Base-by-base conservation (phyloP, 1,140 invertebrate genomes). In the Drosophila bifasciata region DNA sequence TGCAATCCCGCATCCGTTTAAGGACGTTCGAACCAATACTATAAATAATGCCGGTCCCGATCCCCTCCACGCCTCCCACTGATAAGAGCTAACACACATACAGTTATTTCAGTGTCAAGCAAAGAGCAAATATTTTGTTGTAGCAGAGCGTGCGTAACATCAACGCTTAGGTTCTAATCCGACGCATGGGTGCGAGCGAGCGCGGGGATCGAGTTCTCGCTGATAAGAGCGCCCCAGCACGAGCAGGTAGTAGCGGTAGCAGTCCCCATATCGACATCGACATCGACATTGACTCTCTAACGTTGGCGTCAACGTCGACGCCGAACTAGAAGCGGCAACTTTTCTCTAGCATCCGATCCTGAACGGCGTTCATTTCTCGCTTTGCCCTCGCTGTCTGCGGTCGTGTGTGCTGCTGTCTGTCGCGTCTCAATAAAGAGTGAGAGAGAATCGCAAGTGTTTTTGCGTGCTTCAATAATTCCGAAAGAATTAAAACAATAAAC, bases 281-380 rank as follows among this genome's bases (percentile, higher is more conserved):
- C 51, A 41, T 25, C 72, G 36, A 48, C 32, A 13, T 36, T 36
- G 32, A 36, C 32, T 36, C 32, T 36, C 32, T 36, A 36, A 36
- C 32, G 4, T 13, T 11, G 32, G 11, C 51, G 19, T 8, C 44
- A 44, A 28, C 50, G 68, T 7, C 36, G 25, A 32, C 40, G 66
- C 13, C 8, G 39, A 53, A 45, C 15, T 52, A 45, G 23, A 32
- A 43, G 48, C 63, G 41, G 23, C 60, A 32, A 19, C 61, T 56
- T 68, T 88, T 74, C 78, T 64, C 78, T 81, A 78, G 83, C 81
- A 75, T 75, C 63, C 68, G 74, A 81, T 85, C 83, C 81, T 88
- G 73, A 70, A 61, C 68, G 49, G 63, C 46, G 64, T 67, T 86
- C 78, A 83, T 78, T 86, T 88, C 60, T 44, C 83, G 83, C 70